Conservation (phyloP, 2,113 vertebrate genomes). For the Hippocampus guttulatus region DNA sequence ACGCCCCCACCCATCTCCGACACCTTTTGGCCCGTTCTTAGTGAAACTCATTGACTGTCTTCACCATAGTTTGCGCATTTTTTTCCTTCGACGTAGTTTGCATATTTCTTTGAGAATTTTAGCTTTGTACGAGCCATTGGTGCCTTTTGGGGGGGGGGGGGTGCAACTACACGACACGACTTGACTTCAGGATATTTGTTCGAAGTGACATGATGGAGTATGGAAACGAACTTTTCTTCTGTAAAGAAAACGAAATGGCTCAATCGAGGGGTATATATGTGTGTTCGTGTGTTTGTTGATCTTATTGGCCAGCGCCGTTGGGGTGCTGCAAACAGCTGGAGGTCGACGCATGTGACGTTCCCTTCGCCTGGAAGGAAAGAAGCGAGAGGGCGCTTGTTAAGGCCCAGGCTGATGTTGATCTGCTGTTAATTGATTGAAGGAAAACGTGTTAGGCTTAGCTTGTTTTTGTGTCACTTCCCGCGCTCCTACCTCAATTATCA, state of each 20-base stretch:
- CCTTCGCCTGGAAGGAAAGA: neutral
- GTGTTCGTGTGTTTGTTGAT: slow-evolving; percentile 9
- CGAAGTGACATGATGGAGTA: neutral
- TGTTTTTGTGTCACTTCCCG: neutral
- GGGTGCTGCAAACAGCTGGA: slow-evolving; percentile 54
- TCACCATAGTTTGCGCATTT: neutral
- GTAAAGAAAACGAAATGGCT: neutral
- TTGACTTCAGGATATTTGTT: slow-evolving; percentile 25
- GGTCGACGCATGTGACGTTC: slow-evolving; percentile 4
- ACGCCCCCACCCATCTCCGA: slow-evolving; percentile 19
- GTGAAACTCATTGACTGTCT: neutral
- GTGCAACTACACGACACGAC: slow-evolving; percentile 28
- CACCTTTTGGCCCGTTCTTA: slow-evolving; percentile 16
- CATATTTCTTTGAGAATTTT: neutral
- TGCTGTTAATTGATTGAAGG: neutral
- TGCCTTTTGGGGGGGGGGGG: neutral
- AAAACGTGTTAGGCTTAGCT: neutral
- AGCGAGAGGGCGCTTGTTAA: neutral
- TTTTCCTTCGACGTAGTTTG: neutral
- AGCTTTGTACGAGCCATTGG: neutral
- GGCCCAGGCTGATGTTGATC: neutral
- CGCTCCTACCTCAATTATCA: neutral
- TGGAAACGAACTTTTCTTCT: neutral
- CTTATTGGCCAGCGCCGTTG: slow-evolving; percentile 22
- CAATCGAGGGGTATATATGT: neutral